Conservation (phyloP, 2,888 invertebrate genomes). For the Petrolisthes cinctipes region DNA sequence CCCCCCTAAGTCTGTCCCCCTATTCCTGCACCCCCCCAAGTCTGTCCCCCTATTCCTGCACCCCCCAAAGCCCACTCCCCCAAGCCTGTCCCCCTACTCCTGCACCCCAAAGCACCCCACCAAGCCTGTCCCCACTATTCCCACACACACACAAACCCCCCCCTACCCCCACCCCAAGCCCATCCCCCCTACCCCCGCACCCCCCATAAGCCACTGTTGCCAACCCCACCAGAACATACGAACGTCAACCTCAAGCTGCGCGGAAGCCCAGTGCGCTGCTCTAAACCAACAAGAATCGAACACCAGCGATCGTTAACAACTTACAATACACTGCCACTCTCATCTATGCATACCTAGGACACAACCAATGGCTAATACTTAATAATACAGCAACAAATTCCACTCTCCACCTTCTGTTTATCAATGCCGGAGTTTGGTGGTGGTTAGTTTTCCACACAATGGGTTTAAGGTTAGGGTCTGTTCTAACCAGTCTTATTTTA, state of each 20-base stretch:
- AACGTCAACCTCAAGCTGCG: conserved; percentile 21
- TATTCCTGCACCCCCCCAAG: too few relatives aligned
- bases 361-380: neutral
- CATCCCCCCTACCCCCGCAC: neutral
- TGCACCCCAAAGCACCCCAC: too few relatives aligned
- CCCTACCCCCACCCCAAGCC: too few relatives aligned
- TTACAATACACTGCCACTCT: conserved; percentile 24
- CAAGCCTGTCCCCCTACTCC: too few relatives aligned
- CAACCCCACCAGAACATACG: conserved; percentile 14
- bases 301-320: conserved; percentile 38
- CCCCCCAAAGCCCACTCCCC: too few relatives aligned
- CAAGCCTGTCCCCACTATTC: too few relatives aligned
- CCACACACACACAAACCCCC: too few relatives aligned
- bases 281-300: conserved; percentile 23
- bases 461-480: neutral
- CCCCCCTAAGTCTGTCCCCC: too few relatives aligned
- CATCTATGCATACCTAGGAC: too few relatives aligned
- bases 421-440: too few relatives aligned
- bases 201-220: conserved; percentile 30
- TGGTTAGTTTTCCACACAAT: neutral
- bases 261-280: conserved; percentile 29
- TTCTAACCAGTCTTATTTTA: neutral
- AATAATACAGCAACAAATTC: neutral
- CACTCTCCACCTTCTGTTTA: neutral
- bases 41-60: too few relatives aligned